These are phyloP conservation scores for Panorpa germanica DNA, from an alignment of 2,888 invertebrate genomes.

Conservation along the genomic window DNA sequence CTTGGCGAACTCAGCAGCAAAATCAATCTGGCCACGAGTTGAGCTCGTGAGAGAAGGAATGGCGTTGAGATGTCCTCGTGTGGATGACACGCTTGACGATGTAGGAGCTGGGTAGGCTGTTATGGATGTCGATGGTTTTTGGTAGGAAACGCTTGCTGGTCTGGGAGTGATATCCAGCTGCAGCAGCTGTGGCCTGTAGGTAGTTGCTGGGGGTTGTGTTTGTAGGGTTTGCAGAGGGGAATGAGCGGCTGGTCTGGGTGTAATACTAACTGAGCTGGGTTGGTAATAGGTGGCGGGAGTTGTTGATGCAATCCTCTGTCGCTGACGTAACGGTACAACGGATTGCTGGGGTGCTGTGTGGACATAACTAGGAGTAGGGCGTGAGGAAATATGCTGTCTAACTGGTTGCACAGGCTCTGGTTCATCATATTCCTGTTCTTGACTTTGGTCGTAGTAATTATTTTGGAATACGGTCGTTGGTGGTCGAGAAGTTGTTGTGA, in stretches of 20 bases:
- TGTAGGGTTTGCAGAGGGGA: constrained; percentile 23
- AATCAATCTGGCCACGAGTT: constrained; percentile 30
- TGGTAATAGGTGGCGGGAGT: constrained; percentile 27
- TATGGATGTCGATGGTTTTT: constrained; percentile 14
- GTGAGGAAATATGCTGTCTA: constrained; percentile 18
- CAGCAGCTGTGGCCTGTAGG: constrained; percentile 38
- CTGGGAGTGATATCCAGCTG: constrained; percentile 38
- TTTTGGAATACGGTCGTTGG: constrained; percentile 55
- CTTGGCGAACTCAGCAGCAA: constrained; percentile 56
- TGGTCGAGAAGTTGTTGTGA: constrained; percentile 28
- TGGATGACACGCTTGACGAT: constrained; percentile 16
- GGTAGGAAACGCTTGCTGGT: constrained; percentile 21
- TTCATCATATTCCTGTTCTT: constrained; percentile 38
- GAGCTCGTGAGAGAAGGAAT: constrained; percentile 14
- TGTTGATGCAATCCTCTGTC: constrained; percentile 22
- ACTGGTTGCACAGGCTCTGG: constrained; percentile 31
- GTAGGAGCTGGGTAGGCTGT: constrained; percentile 21
- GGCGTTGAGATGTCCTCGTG: constrained; percentile 12
- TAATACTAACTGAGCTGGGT: constrained; percentile 35
- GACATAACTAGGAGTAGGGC: constrained; percentile 17
- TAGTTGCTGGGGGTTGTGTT: constrained; percentile 41
- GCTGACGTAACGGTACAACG: too few relatives aligned
- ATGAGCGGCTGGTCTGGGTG: constrained; percentile 35
- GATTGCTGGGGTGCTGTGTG: constrained; percentile 14
- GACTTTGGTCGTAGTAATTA: constrained; percentile 32